Evolutionary conservation across 2,797 vertebrate species (phyloP).

Genomic region (Lutjanus campechanus): DNA sequence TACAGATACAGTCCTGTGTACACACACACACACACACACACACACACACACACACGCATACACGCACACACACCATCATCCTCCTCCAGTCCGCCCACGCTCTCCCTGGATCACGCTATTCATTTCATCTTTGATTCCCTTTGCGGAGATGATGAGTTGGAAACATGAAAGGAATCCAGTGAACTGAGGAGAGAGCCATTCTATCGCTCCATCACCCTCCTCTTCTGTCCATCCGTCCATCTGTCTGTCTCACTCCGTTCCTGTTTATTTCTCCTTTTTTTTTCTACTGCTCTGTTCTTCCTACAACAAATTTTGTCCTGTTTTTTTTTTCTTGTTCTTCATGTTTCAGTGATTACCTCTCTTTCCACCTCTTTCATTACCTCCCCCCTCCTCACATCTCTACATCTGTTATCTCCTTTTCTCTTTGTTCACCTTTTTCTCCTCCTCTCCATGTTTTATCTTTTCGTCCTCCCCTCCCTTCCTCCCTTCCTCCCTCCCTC

Average conservation of each 20-base stretch:
- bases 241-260: conserved; percentile 23
- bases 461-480: neutral
- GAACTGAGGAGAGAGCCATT: conserved; percentile 64
- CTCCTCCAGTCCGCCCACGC: conserved; percentile 61
- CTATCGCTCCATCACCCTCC: conserved; percentile 58
- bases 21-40: conserved; percentile 15
- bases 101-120: conserved; percentile 65
- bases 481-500: neutral
- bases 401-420: neutral
- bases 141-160: conserved; percentile 75
- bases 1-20: neutral
- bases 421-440: neutral
- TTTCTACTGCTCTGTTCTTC: conserved; percentile 16
- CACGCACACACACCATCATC: conserved; percentile 25
- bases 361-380: conserved; percentile 35
- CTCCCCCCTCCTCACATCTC: conserved; percentile 19
- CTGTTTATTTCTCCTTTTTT: conserved; percentile 16
- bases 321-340: conserved; percentile 37
- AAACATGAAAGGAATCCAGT: conserved; percentile 75
- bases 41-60: conserved; percentile 5
- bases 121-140: conserved; percentile 82
- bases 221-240: conserved; percentile 31
- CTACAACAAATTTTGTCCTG: conserved; percentile 20
- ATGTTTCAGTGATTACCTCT: conserved; percentile 54
- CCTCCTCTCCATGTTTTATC: neutral